These are phyloP conservation scores for Lepidothrix coronata DNA, from an alignment of 2,113 vertebrate genomes.

Conservation along the genomic window DNA sequence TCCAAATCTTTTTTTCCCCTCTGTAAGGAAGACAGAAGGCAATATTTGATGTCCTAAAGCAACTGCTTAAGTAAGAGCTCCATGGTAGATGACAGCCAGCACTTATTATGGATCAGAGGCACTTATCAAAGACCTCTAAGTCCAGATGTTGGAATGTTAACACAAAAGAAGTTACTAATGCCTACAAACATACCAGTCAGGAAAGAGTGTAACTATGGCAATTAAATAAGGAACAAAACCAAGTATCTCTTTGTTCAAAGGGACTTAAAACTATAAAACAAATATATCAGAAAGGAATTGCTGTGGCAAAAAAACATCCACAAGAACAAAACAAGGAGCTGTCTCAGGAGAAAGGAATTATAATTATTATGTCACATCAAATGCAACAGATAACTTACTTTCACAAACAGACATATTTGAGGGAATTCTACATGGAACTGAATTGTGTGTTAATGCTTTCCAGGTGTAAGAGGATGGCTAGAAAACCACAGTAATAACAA, in stretches of 20 bases:
- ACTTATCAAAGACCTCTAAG: neutral
- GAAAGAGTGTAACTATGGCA: neutral
- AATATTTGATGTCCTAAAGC: neutral
- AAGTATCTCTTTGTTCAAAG: neutral
- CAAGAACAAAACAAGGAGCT: neutral
- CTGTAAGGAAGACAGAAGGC: neutral
- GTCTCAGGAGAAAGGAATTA: neutral
- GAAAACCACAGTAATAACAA: slow-evolving; percentile 13
- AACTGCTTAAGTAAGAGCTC: neutral
- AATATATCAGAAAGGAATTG: slow-evolving; percentile 8
- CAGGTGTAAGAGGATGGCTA: slow-evolving; percentile 47
- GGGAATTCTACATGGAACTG: slow-evolving; percentile 2
- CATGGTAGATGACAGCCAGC: neutral
- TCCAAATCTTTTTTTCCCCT: neutral
- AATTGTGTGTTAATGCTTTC: slow-evolving; percentile 30
- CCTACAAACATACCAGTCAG: neutral
- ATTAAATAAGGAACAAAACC: neutral
- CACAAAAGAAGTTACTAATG: neutral
- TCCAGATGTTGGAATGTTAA: neutral
- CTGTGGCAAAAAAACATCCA: neutral
- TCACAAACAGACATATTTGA: slow-evolving; percentile 25
- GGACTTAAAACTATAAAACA: neutral
- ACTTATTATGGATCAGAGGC: neutral
- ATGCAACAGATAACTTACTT: neutral
- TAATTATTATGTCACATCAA: neutral